Evolutionary conservation across 2,797 vertebrate genomes (phyloP).

Genomic region (Erpetoichthys calabaricus): DNA sequence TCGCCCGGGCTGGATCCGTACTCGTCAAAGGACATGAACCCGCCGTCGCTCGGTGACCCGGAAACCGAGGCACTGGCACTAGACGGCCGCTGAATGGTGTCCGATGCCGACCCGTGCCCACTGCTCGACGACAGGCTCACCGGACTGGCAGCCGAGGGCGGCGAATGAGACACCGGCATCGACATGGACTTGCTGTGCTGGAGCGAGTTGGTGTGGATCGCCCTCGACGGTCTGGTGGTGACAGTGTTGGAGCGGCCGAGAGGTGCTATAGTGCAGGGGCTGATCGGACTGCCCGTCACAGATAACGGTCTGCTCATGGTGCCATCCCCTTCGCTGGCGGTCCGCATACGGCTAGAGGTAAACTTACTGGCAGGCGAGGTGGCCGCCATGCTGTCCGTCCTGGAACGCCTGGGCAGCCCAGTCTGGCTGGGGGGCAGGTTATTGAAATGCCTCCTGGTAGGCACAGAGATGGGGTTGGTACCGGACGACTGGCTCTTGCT

Average conservation of each 20-base stretch:
- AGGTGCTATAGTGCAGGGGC: constrained; percentile 62
- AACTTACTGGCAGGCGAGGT: constrained; percentile 58
- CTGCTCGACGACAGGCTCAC: constrained; percentile 66
- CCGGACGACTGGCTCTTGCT: constrained; percentile 91
- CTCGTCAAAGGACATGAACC: constrained; percentile 87
- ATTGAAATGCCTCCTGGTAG: constrained; percentile 70
- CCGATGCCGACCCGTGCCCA: constrained; percentile 50
- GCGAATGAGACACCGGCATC: constrained; percentile 74
- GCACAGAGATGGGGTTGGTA: constrained; percentile 82
- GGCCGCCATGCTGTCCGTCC: constrained; percentile 75
- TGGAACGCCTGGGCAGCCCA: constrained; percentile 67
- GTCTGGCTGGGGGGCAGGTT: constrained; percentile 84
- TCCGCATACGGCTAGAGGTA: constrained; percentile 68
- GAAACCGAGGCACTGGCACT: constrained; percentile 80
- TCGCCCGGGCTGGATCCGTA: constrained; percentile 77
- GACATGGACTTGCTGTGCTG: constrained; percentile 85
- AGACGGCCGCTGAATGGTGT: constrained; percentile 59
- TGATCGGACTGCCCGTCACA: constrained; percentile 70
- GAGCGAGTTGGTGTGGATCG: constrained; percentile 51
- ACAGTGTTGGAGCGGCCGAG: constrained; percentile 76
- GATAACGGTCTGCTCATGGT: constrained; percentile 61
- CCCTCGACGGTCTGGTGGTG: constrained; percentile 42
- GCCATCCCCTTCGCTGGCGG: constrained; percentile 85
- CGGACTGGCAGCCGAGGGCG: constrained; percentile 60
- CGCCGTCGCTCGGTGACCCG: constrained; percentile 80